Evolutionary conservation across 35 echinoderm and acorn worm genomes (phyloP).

Genomic region (Chiridota heheva): DNA sequence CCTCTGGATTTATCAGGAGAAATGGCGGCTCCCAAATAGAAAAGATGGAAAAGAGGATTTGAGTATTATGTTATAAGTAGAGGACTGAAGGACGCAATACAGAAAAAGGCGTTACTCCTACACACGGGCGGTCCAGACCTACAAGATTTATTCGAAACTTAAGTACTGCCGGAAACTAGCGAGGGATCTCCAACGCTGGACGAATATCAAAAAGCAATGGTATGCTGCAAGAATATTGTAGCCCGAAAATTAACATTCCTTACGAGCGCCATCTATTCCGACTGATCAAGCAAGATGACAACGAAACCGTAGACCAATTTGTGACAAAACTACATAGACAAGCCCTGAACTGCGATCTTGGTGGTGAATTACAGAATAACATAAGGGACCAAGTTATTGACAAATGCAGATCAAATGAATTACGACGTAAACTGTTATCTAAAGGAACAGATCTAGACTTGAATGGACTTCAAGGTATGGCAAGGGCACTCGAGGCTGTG

Average conservation of each 20-base stretch:
- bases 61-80: slow-evolving; percentile 5
- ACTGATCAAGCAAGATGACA: neutral
- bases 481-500: neutral
- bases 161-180: neutral
- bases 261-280: slow-evolving; percentile 20
- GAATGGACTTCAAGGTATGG: neutral
- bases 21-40: slow-evolving; percentile 32
- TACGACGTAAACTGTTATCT: neutral
- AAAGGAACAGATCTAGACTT: slow-evolving; percentile 8
- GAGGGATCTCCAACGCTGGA: no score
- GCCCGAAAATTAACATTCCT: slow-evolving; percentile 14
- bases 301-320: slow-evolving; percentile 11
- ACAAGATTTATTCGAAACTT: slow-evolving; percentile 22
- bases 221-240: neutral
- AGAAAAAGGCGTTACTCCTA: neutral
- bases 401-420: neutral
- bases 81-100: neutral
- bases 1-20: no score
- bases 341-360: slow-evolving; percentile 13
- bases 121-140: slow-evolving; percentile 36
- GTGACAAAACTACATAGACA: neutral
- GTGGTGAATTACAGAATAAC: neutral
- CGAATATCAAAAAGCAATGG: slow-evolving; percentile 18
- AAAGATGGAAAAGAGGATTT: slow-evolving; percentile 33
- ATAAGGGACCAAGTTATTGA: slow-evolving; percentile 19